phyloP scores from a whole-genome alignment of 2,797 vertebrate genomes.

The Phoxinus dragarum region DNA sequence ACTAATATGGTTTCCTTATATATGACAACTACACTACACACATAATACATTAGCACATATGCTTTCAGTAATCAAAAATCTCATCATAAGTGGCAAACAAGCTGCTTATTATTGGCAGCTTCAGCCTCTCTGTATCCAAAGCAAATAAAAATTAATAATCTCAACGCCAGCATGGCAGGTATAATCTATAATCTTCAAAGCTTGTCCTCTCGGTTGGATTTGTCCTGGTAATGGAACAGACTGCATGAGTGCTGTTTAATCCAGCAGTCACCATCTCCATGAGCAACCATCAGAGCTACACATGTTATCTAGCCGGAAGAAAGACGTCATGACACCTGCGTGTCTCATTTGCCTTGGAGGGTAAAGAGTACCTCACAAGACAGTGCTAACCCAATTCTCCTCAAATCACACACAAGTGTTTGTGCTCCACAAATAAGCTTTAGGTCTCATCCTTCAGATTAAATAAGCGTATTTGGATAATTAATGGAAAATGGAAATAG shows the following conservation, averaged over 20 bases:
- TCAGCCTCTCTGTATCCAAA: background rate
- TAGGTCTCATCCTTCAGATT: conserved; percentile 21
- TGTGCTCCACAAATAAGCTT: conserved; percentile 47
- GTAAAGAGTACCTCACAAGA: conserved; percentile 20
- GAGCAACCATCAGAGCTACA: conserved; percentile 52
- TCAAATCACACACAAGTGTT: conserved; percentile 48
- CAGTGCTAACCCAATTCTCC: conserved; percentile 43
- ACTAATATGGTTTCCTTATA: background rate
- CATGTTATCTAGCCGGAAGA: conserved; percentile 53
- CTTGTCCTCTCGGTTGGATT: conserved; percentile 30
- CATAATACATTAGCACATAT: background rate
- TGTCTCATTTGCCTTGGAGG: conserved; percentile 65
- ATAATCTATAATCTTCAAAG: conserved; percentile 47
- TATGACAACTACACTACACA: background rate
- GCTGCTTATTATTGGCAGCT: background rate
- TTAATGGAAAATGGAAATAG: background rate
- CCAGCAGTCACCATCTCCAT: conserved; percentile 40
- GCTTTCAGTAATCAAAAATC: background rate
- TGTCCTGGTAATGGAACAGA: conserved; percentile 25
- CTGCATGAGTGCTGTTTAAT: conserved; percentile 47
- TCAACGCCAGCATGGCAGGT: conserved; percentile 17
- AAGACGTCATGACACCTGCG: conserved; percentile 52
- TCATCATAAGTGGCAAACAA: background rate
- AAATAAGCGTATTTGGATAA: conserved; percentile 34
- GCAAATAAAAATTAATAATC: conserved; percentile 11